Evolutionary conservation across 2,888 invertebrate genomes (phyloP), one percentile per base, ranked within the genome.

Genomic region (Oasisia sp.): DNA sequence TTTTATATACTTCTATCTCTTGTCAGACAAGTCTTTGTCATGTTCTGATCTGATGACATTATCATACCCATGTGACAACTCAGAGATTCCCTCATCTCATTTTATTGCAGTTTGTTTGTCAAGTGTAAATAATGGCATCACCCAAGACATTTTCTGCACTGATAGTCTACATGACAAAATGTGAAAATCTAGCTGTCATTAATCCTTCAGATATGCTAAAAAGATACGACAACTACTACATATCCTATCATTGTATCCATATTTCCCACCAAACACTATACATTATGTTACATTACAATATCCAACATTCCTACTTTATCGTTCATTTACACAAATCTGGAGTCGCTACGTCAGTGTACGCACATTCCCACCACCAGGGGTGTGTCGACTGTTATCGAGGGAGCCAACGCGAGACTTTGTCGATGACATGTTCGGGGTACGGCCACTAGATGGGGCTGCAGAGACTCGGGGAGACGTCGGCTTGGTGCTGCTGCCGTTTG

Each of bases 341-440:
- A 74, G 74, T 74, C 74, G 27, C 27, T n/a, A n/a, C 14, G 14
- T n/a, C 14, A 27, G 38, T 32, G 90, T 92, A 93, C 93, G 92
- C 93, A 38, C 89, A 50, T 92, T 92, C 58, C 94, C 94, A 9
- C 94, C 94, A 14, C 94, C 94, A 32, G 94, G 94, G 7, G 44
- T 92, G 92, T 94, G 93, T 45, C 89, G 93, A 32, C 93, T 91
- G 92, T 94, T 94, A 45, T 93, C 92, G 1, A 94, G 92, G 44
- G 93, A 94, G 9, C 94, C 94, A 12, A 94, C 90, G 89, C 92
- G 93, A 27, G 94, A 94, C 50, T 74, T 74, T 74, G 74, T 27
- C 5, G 74, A 19, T 19, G 74, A 14, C 74, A 74, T 74, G 74
- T 74, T 74, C 27, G 74, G 74, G 27, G 19, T 74, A 27, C 74